Percentiles rank a stretch among this genome's conserved stretches.
Evolutionary conservation across 1,140 invertebrate genomes (phyloP).

Genomic region (Trialeurodes vaporariorum): DNA sequence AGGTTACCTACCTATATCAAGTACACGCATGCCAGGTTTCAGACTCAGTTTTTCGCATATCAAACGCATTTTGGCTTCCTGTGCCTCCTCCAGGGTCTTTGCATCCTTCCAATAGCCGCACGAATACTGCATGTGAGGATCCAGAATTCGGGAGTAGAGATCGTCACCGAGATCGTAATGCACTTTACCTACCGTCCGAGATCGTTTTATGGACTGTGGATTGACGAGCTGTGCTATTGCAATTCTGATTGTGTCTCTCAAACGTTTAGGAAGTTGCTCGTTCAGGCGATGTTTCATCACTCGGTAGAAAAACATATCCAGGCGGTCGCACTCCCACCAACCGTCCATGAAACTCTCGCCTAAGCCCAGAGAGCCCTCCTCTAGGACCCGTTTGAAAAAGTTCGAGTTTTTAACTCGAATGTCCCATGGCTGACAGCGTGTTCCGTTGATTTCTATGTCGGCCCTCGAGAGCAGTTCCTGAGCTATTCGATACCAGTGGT

Average conservation of each 20-base stretch:
- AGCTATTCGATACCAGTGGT: not conserved
- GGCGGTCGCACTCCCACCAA: not conserved
- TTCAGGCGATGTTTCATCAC: not conserved
- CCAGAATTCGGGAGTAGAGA: not conserved
- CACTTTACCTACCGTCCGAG: not conserved
- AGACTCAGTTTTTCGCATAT: not conserved
- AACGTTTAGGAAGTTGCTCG: not conserved
- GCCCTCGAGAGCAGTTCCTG: not conserved
- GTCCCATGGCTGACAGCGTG: not conserved
- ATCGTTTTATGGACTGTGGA: not conserved
- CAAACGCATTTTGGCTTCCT: not conserved
- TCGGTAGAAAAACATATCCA: not conserved
- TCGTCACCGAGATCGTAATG: not conserved
- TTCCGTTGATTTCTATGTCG: not conserved
- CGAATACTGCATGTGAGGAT: not conserved
- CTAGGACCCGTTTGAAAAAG: not conserved
- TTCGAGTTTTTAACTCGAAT: not conserved
- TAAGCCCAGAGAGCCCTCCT: not conserved
- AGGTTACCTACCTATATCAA: too few species aligned
- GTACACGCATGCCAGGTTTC: not conserved
- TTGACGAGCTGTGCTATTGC: not conserved
- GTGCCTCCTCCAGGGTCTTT: not conserved
- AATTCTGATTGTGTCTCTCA: not conserved
- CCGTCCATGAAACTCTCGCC: not conserved
- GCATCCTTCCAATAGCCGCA: not conserved